Percentiles rank a stretch among this genome's conserved stretches.
These are phyloP conservation scores for Arion vulgaris DNA, from an alignment of 1,140 invertebrate genomes.

Conservation along the genomic window DNA sequence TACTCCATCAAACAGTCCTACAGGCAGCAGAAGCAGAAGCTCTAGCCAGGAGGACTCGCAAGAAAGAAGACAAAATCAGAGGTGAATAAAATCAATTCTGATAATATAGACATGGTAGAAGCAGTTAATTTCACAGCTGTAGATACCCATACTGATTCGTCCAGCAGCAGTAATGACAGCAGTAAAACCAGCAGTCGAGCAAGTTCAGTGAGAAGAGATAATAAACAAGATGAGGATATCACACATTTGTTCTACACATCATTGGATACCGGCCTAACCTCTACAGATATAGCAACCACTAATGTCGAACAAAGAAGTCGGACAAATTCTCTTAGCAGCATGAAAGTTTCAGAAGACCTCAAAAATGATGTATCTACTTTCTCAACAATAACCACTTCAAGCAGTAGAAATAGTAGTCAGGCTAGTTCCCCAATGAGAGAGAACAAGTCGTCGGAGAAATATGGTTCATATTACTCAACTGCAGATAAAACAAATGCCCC, in stretches of 20 bases:
- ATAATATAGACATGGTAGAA: neutral
- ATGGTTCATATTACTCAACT: neutral
- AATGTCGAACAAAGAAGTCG: neutral
- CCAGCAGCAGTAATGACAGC: no score
- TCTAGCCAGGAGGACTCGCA: neutral
- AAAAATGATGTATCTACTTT: neutral
- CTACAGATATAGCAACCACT: neutral
- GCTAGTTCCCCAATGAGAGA: neutral
- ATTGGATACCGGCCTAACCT: neutral
- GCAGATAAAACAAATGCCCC: neutral
- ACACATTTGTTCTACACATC: neutral
- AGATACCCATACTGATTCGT: neutral
- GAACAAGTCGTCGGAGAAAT: neutral
- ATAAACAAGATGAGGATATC: neutral
- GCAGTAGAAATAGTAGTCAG: neutral
- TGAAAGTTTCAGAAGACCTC: neutral
- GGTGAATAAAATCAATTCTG: neutral
- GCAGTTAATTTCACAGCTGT: neutral
- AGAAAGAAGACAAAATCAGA: neutral
- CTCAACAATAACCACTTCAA: neutral
- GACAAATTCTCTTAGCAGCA: neutral
- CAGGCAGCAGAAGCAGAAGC: constrained; percentile 1
- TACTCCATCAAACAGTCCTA: neutral
- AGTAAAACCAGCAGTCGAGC: neutral
- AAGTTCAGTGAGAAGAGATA: neutral